These are phyloP conservation scores for Percopsis transmontana DNA, from an alignment of 2,113 vertebrate species.

Conservation along the genomic window DNA sequence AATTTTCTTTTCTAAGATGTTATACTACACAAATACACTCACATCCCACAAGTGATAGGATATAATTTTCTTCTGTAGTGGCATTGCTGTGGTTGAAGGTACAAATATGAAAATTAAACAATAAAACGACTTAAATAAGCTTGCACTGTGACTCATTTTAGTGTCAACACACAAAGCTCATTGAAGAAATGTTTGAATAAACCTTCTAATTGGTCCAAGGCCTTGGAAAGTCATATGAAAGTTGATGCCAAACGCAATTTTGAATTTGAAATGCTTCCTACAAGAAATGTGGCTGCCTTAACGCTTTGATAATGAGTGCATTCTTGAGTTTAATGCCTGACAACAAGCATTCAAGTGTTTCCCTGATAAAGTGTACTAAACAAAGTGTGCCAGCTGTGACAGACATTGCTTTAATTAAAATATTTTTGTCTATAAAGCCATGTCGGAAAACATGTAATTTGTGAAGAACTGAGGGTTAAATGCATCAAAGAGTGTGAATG, in stretches of 20 bases:
- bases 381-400: neutral
- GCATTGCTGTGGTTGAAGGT: too few relatives aligned
- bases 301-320: neutral
- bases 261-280: neutral
- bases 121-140: too few relatives aligned
- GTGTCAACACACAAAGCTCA: neutral
- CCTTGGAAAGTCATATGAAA: neutral
- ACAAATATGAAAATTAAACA: too few relatives aligned
- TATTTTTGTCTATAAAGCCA: neutral
- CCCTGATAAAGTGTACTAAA: neutral
- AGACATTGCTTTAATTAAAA: neutral
- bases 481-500: constrained; percentile 21
- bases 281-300: neutral
- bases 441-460: neutral
- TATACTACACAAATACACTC: constrained; percentile 39
- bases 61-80: too few relatives aligned
- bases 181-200: neutral
- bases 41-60: too few relatives aligned
- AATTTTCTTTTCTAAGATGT: constrained; percentile 35
- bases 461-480: constrained; percentile 27
- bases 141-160: too few relatives aligned
- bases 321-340: neutral
- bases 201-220: neutral
- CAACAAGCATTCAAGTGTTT: neutral
- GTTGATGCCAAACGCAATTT: neutral